Conservation (phyloP, 2,113 vertebrate species). For the Phalacrocorax aristotelis region DNA sequence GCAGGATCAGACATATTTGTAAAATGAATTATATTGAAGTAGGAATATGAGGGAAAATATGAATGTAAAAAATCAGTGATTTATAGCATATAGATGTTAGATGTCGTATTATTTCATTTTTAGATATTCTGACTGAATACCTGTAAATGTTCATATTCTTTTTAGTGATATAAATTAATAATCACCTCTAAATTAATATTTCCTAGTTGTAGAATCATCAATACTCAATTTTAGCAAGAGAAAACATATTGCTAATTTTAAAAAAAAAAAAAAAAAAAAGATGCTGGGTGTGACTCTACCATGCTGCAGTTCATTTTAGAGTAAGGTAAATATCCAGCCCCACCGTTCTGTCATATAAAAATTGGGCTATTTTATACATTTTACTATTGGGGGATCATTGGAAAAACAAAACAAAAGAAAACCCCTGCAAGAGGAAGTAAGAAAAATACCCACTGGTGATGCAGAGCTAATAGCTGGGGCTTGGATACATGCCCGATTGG, state of each 20-base stretch:
- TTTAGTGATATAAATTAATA: constrained; percentile 32
- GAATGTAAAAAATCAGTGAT: constrained; percentile 50
- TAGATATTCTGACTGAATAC: constrained; percentile 19
- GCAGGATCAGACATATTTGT: constrained; percentile 56
- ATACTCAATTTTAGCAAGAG: constrained; percentile 6
- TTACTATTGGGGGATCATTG: neutral
- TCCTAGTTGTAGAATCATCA: constrained; percentile 12
- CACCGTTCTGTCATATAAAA: neutral
- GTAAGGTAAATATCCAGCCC: neutral
- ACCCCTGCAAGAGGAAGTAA: neutral
- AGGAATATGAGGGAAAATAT: constrained; percentile 32
- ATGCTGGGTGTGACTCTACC: neutral
- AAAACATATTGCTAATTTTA: neutral
- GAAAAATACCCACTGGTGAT: neutral
- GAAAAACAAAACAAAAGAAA: neutral
- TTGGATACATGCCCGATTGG: neutral
- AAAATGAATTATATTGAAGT: constrained; percentile 66
- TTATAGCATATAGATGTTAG: constrained; percentile 43
- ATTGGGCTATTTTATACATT: neutral
- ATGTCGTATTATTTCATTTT: constrained; percentile 19
- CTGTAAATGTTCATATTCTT: constrained; percentile 10
- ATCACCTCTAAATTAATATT: constrained; percentile 12
- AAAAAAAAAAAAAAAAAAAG: neutral
- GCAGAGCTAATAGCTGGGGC: neutral
- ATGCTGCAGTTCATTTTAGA: neutral